A percentile compares a stretch with the other conserved stretches of the same genome.
phyloP scores from a whole-genome alignment of 1,140 invertebrate species.

The Bemisia tabaci region DNA sequence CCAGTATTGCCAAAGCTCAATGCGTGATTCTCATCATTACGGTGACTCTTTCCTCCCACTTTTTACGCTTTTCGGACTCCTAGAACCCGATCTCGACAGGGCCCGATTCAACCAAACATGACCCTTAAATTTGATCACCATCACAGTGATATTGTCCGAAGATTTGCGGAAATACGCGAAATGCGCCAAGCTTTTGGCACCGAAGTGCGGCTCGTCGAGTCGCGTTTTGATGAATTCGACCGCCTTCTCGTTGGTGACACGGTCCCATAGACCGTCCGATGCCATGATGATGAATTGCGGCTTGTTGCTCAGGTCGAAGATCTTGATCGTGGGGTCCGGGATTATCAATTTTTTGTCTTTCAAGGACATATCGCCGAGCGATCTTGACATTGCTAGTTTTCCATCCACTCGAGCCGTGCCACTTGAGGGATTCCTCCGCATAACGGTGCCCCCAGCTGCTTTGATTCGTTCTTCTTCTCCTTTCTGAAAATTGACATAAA shows the following conservation, averaged over 20 bases:
- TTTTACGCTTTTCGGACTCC: no score
- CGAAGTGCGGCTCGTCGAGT: constrained; percentile 69
- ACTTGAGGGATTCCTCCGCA: no score
- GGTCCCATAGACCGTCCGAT: constrained; percentile 93
- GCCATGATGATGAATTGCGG: constrained; percentile 84
- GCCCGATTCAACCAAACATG: constrained; percentile 27
- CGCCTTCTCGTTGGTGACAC: constrained; percentile 86
- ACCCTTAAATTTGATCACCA: constrained; percentile 74
- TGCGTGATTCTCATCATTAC: no score
- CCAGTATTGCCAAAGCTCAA: no score
- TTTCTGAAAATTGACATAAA: constrained; percentile 52
- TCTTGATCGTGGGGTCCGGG: constrained; percentile 87
- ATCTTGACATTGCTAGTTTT: constrained; percentile 85
- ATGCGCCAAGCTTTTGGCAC: constrained; percentile 75
- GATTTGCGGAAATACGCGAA: constrained; percentile 87
- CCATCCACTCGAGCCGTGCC: constrained; percentile 94
- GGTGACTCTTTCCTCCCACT: no score
- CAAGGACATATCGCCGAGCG: constrained; percentile 85
- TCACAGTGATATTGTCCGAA: constrained; percentile 88
- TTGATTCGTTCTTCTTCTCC: constrained; percentile 75
- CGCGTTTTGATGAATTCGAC: constrained; percentile 69
- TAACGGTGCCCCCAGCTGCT: constrained; percentile 83
- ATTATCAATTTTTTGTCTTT: constrained; percentile 89
- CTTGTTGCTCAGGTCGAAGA: constrained; percentile 75
- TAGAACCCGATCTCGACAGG: no score